phyloP scores from a whole-genome alignment of 2,888 invertebrate genomes.

The Itoplectis maculator region DNA sequence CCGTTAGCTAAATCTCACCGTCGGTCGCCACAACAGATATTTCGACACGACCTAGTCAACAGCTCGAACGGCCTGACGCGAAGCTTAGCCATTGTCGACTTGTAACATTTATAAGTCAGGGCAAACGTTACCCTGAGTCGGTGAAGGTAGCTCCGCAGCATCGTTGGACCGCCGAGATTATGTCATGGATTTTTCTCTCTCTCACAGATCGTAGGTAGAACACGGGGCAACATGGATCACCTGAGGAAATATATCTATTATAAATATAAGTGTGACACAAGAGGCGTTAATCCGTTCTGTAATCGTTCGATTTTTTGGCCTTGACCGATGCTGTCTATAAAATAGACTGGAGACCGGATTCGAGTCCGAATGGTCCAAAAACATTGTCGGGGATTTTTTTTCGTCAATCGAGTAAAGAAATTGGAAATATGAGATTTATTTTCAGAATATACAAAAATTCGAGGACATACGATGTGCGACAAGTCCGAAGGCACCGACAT shows the following conservation, averaged over 20 bases:
- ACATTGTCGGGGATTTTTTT: constrained; percentile 16
- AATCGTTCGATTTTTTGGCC: too few species aligned
- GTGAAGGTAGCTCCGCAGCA: constrained; percentile 38
- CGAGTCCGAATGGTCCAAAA: too few species aligned
- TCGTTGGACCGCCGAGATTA: constrained; percentile 5
- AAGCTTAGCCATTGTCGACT: constrained; percentile 54
- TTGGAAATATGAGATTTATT: constrained; percentile 64
- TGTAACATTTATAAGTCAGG: constrained; percentile 64
- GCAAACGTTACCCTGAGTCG: constrained; percentile 43
- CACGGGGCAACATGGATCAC: too few species aligned
- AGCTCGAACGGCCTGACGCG: constrained; percentile 50
- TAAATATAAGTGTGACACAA: too few species aligned
- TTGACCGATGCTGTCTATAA: too few species aligned
- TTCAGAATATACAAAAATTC: constrained; percentile 65
- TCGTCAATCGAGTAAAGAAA: constrained; percentile 36
- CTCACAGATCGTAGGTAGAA: too few species aligned
- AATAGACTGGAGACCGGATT: too few species aligned
- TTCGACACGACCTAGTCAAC: constrained; percentile 63
- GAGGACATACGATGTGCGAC: constrained; percentile 11
- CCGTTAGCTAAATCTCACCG: constrained; percentile 57
- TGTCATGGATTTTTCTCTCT: too few species aligned
- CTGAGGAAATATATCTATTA: too few species aligned
- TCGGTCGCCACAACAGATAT: constrained; percentile 43
- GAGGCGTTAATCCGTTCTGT: too few species aligned
- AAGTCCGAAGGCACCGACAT: constrained; percentile 58